Evolutionary conservation across 2,888 invertebrate genomes (phyloP), one percentile per base, ranked within the genome.

Genomic region (Agrypnus murinus): DNA sequence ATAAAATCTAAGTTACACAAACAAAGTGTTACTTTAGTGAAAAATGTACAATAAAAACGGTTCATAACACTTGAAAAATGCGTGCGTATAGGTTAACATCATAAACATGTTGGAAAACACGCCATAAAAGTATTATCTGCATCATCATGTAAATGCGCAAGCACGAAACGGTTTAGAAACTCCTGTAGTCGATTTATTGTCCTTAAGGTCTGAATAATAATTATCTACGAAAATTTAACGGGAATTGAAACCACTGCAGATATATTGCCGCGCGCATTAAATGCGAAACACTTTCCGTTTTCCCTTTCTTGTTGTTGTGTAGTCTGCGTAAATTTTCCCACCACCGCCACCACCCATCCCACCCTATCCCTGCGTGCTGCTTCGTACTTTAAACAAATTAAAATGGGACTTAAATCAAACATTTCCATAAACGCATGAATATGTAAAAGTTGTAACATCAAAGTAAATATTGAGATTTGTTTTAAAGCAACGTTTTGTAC

Each of bases 371-470:
- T n/a, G n/a, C n/a, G n/a, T n/a, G n/a, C n/a, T n/a, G n/a, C n/a
- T n/a, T n/a, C 32, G 59, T 58, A 66, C 59, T 66, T 31, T 66
- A 66, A 66, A 38, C 31, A 58, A 58, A 66, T 66, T 66, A 66
- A 46, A 66, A 66, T 66, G 59, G 66, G 59, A 59, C 66, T 69
- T 65, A 45, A 69, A 64, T 50, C 58, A 65, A 69, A 64, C 64
- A 71, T 71, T 74, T 66, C 59, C 65, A 74, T 71, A 62, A 66
- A 58, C 14, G 63, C 68, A 72, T 74, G 72, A 74, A 74, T 74
- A 74, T 74, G 69, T 72, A 74, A 69, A 66, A 72, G 74, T 74
- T 58, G 55, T 71, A 69, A 74, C 72, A 74, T 74, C 74, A 74
- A 74, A 74, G 74, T 59, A 74, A 74, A 73, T 71, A 73, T 68